These are phyloP conservation scores for Osmerus eperlanus DNA, from an alignment of 2,113 vertebrate species.

Conservation along the genomic window DNA sequence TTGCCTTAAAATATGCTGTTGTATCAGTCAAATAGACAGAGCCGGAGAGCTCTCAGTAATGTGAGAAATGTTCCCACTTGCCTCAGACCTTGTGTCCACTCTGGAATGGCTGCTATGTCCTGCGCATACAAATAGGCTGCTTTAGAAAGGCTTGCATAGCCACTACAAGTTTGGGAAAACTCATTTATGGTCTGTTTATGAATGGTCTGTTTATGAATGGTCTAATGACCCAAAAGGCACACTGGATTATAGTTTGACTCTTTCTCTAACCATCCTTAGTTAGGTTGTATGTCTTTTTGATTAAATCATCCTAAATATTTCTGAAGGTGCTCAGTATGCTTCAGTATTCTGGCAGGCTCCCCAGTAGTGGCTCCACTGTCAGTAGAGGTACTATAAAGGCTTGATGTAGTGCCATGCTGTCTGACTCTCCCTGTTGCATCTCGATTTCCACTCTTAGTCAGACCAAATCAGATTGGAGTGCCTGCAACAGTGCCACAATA, in stretches of 20 bases:
- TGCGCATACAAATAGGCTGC: constrained; percentile 52
- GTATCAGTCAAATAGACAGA: not conserved
- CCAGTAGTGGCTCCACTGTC: not conserved
- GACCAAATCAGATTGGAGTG: constrained; percentile 84
- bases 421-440: not conserved
- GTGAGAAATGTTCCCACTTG: constrained; percentile 47
- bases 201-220: not conserved
- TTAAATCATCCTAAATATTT: no score
- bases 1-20: no score
- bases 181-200: not conserved
- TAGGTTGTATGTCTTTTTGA: no score
- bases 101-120: constrained; percentile 42
- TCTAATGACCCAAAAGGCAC: not conserved
- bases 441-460: constrained; percentile 69
- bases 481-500: constrained; percentile 80
- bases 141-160: constrained; percentile 41
- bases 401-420: not conserved
- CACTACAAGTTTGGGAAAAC: constrained; percentile 16
- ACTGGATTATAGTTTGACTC: not conserved
- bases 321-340: no score
- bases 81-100: constrained; percentile 44
- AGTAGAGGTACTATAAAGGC: not conserved
- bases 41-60: constrained; percentile 31
- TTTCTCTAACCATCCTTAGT: no score
- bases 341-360: no score